phyloP scores from a whole-genome alignment of 2,797 vertebrate species.

The Semaprochilodus insignis region DNA sequence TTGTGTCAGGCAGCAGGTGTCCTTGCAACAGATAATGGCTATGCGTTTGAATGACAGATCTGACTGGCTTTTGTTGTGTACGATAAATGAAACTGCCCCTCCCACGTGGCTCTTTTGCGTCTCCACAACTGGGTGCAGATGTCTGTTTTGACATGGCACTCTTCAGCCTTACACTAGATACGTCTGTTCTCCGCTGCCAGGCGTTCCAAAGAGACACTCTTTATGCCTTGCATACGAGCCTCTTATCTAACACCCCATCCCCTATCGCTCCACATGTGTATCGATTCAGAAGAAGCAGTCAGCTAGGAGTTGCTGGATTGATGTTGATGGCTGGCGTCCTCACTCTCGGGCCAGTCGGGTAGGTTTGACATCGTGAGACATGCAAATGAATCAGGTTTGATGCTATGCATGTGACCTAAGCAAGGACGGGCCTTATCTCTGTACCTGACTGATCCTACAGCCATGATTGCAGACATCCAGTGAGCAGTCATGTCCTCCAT shows the following conservation, averaged over 20 bases:
- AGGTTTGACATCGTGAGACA: no score
- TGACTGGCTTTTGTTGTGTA: background rate
- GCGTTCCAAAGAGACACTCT: background rate
- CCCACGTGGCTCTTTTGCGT: background rate
- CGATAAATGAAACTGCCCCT: background rate
- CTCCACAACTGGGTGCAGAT: background rate
- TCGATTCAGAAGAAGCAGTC: background rate
- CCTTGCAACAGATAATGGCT: slow-evolving; percentile 12
- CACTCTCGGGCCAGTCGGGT: background rate
- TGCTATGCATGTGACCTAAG: no score
- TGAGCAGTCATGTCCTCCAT: no score
- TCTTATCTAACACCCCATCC: background rate
- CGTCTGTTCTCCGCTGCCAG: background rate
- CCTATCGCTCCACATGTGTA: background rate
- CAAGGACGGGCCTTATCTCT: no score
- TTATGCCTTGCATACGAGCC: background rate
- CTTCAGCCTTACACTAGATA: background rate
- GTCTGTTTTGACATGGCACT: background rate
- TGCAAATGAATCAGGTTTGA: no score
- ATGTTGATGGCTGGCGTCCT: background rate
- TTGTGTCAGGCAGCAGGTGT: slow-evolving; percentile 27
- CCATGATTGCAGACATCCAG: no score
- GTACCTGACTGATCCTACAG: no score
- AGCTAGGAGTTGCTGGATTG: background rate
- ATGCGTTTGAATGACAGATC: background rate